phyloP scores from a whole-genome alignment of 92 coral and sea anemone species.

The Siderastrea radians region DNA sequence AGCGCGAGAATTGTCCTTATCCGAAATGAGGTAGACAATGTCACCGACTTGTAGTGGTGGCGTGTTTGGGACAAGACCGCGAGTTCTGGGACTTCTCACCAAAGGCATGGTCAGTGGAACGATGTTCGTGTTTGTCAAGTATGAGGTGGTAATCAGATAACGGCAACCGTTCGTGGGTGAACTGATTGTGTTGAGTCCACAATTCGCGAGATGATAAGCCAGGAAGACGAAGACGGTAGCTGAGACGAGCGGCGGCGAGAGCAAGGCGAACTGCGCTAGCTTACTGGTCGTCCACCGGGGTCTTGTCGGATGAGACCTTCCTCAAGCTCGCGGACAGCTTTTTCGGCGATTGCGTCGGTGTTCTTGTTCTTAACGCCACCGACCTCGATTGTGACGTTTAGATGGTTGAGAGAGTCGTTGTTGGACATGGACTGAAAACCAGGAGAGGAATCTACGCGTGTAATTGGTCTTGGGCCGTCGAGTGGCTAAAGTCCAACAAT shows the following conservation, averaged over 20 bases:
- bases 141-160: slow-evolving; percentile 7
- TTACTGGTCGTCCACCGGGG: slow-evolving; percentile 35
- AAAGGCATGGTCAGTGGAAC: slow-evolving; percentile 41
- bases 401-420: slow-evolving; percentile 11
- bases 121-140: slow-evolving; percentile 25
- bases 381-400: slow-evolving; percentile 41
- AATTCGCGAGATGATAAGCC: too few species aligned
- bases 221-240: slow-evolving; percentile 5
- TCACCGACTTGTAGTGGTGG: slow-evolving; percentile 24
- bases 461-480: slow-evolving; percentile 67
- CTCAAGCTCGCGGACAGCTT: slow-evolving; percentile 40
- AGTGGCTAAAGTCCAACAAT: slow-evolving; percentile 23
- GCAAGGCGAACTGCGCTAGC: slow-evolving; percentile 17
- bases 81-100: slow-evolving; percentile 52
- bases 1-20: slow-evolving; percentile 39
- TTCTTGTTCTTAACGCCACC: slow-evolving; percentile 32
- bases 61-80: not conserved
- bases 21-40: slow-evolving; percentile 42
- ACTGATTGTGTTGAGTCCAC: too few species aligned
- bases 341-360: slow-evolving; percentile 62
- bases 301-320: slow-evolving; percentile 46
- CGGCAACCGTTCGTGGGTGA: not conserved
- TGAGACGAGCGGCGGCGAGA: slow-evolving; percentile 42
- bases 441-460: slow-evolving; percentile 56
- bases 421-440: too few species aligned